Evolutionary conservation across 2,113 vertebrate genomes (phyloP).

Genomic region (Xenotilapia caudafasciata): DNA sequence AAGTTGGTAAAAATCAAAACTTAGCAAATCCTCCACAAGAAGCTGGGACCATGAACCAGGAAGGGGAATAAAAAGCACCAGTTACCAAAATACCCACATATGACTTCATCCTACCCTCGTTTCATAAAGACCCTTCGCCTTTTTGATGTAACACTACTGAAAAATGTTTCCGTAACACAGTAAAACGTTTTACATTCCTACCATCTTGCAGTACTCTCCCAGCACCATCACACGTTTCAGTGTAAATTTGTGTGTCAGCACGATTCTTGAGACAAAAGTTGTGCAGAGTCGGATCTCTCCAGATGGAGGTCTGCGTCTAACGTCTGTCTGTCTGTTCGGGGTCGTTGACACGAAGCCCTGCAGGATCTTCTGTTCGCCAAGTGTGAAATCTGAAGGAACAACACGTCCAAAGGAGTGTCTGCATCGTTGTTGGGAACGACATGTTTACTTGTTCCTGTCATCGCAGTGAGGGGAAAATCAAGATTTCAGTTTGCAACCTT

Average conservation of each 20-base stretch:
- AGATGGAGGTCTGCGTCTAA: not conserved
- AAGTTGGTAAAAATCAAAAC: not conserved
- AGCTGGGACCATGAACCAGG: rapidly evolving
- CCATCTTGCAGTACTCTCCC: rapidly evolving
- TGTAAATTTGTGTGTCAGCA: not conserved
- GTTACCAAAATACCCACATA: not conserved
- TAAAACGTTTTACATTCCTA: not conserved
- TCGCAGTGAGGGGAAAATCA: not conserved
- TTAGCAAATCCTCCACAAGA: not conserved
- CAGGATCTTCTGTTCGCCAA: not conserved
- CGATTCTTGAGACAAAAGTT: not conserved
- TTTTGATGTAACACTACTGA: not conserved
- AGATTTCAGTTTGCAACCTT: not conserved
- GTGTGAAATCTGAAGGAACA: not conserved
- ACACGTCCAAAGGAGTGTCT: not conserved
- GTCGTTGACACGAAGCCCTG: not conserved
- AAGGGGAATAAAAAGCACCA: not conserved
- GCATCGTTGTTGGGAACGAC: not conserved
- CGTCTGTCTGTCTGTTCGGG: not conserved
- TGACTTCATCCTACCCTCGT: not conserved
- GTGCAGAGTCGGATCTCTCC: not conserved
- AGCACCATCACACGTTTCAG: not conserved
- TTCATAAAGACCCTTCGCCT: rapidly evolving
- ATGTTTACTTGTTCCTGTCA: not conserved
- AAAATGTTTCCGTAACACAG: not conserved